Percentiles rank a stretch among this genome's conserved stretches.
These are phyloP conservation scores for Dioctria linearis DNA, from an alignment of 2,888 invertebrate genomes.

Conservation along the genomic window DNA sequence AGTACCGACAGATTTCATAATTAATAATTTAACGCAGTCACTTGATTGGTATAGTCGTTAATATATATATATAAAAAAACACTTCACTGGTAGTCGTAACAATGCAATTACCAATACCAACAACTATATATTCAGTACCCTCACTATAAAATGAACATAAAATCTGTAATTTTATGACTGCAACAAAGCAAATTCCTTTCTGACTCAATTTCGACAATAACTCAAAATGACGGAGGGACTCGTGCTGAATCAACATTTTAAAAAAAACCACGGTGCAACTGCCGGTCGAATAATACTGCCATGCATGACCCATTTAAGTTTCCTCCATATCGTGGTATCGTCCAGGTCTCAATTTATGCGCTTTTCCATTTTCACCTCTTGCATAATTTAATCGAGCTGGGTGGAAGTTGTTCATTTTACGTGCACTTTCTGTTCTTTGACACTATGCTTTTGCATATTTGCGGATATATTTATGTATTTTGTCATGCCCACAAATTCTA, in stretches of 20 bases:
- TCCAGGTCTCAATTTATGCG: slow-evolving; percentile 42
- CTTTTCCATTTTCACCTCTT: slow-evolving; percentile 49
- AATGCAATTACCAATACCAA: neutral
- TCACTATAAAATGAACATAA: slow-evolving; percentile 29
- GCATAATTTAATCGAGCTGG: slow-evolving; percentile 45
- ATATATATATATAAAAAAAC: too few species aligned
- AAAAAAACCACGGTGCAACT: neutral
- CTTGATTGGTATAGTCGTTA: too few species aligned
- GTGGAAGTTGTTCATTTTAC: slow-evolving; percentile 48
- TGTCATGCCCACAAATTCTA: slow-evolving; percentile 21
- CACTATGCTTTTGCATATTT: slow-evolving; percentile 42
- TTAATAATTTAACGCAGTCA: too few species aligned
- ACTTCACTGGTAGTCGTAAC: too few species aligned
- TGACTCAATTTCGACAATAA: slow-evolving; percentile 47
- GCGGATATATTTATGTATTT: slow-evolving; percentile 35
- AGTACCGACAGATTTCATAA: too few species aligned
- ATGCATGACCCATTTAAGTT: slow-evolving; percentile 38
- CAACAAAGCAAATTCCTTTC: slow-evolving; percentile 36
- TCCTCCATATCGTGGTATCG: neutral
- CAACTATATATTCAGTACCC: slow-evolving; percentile 2
- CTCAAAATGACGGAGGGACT: slow-evolving; percentile 45
- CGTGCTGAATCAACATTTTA: slow-evolving; percentile 40
- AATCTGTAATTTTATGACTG: slow-evolving; percentile 47
- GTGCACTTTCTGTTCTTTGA: slow-evolving; percentile 50
- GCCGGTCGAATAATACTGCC: slow-evolving; percentile 32